A percentile compares a stretch with the other conserved stretches of the same genome.
Evolutionary conservation across 2,888 invertebrate genomes (phyloP).

Genomic region (Graphium colonna): DNA sequence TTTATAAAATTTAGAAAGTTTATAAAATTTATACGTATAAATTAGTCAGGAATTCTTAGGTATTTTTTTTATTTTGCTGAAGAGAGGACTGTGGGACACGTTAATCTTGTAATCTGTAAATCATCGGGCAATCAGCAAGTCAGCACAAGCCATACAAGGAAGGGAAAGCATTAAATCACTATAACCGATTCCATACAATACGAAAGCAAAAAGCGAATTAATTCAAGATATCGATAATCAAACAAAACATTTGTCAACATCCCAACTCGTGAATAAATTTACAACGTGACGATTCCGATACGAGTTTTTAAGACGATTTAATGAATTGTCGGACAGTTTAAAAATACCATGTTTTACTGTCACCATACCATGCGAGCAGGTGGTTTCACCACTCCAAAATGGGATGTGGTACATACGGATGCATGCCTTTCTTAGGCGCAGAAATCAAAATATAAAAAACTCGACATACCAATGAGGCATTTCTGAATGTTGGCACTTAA

Average conservation of each 20-base stretch:
- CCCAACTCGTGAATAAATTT: not conserved
- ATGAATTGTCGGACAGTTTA: constrained; percentile 16
- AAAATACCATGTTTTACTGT: constrained; percentile 18
- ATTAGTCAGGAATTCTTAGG: too few relatives aligned
- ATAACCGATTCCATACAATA: not conserved
- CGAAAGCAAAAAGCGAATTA: not conserved
- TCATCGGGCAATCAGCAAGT: too few relatives aligned
- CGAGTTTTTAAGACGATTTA: constrained; percentile 14
- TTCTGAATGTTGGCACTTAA: not conserved
- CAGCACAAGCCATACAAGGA: too few relatives aligned
- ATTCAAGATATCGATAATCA: constrained; percentile 7
- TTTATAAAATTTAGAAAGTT: too few relatives aligned
- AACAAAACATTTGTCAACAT: not conserved
- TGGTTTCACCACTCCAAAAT: constrained; percentile 19
- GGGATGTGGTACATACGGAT: constrained; percentile 6
- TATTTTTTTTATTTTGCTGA: too few relatives aligned
- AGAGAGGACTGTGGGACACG: too few relatives aligned
- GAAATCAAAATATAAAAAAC: constrained; percentile 13
- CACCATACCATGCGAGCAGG: constrained; percentile 18
- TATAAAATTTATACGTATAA: too few relatives aligned
- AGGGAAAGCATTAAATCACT: not conserved
- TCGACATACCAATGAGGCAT: constrained; percentile 16
- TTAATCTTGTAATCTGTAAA: too few relatives aligned
- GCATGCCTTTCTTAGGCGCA: constrained; percentile 6
- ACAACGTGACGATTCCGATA: not conserved